Base-by-base conservation (phyloP, 1,140 invertebrate species). In the Mycetomoellerius zeteki region DNA sequence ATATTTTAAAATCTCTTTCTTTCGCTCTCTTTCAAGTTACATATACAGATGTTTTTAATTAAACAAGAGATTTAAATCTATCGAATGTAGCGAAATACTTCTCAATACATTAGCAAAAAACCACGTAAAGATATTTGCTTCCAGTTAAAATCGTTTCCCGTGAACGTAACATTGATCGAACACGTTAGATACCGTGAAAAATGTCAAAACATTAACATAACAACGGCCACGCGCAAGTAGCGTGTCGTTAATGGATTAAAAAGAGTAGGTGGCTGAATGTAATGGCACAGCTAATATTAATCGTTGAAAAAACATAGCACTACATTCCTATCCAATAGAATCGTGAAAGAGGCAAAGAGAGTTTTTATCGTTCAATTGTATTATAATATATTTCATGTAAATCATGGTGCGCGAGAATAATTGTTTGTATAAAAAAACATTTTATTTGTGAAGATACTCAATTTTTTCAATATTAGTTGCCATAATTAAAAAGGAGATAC, bases 341-440 rank as follows among this genome's bases (percentile, higher is more conserved):
- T 73, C 50, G 65, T 10, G 21, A 56, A 37, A 21, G 1, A 37
- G 33, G 37, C 33, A 37, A 62, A 19, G 62, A 43, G 33, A 67
- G 10, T 37, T 52, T 37, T 52, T 80, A 58, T 71, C 65, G 37
- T 24, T 71, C 80, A 37, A 82, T 82, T 58, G 52, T 58, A 82
- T n/a, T n/a, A n/a, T n/a, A n/a, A n/a, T n/a, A n/a, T n/a, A n/a
- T 82, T 82, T 43, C 37, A 43, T 43, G 37, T 82, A 82, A 82
- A 73, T 82, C 12, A 24, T 33, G 8, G 8, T 65, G 24, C 24
- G 24, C 37, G 7, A 43, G 21, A 37, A 73, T 47, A 56, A 65
- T 21, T 47, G 30, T 54, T 67, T 52, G 5, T 33, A 24, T 19
- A 21, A 65, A 50, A 47, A 64, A 12, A 19, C n/a, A 8, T 54